These are phyloP conservation scores for Teinopalpus imperialis DNA, from an alignment of 2,888 invertebrate species.

Conservation along the genomic window DNA sequence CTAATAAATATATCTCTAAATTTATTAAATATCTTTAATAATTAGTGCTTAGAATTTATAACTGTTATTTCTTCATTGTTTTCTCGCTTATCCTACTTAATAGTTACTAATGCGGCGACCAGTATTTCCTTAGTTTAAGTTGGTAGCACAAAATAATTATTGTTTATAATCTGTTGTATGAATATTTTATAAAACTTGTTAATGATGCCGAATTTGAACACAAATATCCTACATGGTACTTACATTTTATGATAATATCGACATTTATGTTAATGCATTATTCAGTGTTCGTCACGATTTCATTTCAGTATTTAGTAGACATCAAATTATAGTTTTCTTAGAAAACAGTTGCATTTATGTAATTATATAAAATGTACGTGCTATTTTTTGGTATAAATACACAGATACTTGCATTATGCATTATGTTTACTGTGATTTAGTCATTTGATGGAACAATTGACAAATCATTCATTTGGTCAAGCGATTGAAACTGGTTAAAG, in stretches of 20 bases:
- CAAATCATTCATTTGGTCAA: not conserved
- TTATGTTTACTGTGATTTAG: too few relatives aligned
- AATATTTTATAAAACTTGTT: not conserved
- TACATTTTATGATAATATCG: slow-evolving; percentile 17
- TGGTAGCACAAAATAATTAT: slow-evolving; percentile 21
- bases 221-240: slow-evolving; percentile 18
- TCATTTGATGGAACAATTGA: slow-evolving; percentile 1
- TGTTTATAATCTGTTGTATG: slow-evolving; percentile 4
- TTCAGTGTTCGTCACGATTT: slow-evolving; percentile 1
- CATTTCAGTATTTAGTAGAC: slow-evolving; percentile 5
- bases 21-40: not conserved
- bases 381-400: too few relatives aligned
- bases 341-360: slow-evolving; percentile 40
- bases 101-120: slow-evolving; percentile 24
- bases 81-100: slow-evolving; percentile 7
- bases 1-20: too few relatives aligned
- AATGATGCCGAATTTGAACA: not conserved
- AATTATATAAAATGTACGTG: too few relatives aligned
- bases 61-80: slow-evolving; percentile 10
- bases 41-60: not conserved
- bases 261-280: not conserved
- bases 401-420: too few relatives aligned
- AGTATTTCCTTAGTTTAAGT: slow-evolving; percentile 29
- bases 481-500: not conserved
- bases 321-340: slow-evolving; percentile 1